Base-by-base conservation (phyloP, 2,797 vertebrate species). In the Peromyscus melanophrys region DNA sequence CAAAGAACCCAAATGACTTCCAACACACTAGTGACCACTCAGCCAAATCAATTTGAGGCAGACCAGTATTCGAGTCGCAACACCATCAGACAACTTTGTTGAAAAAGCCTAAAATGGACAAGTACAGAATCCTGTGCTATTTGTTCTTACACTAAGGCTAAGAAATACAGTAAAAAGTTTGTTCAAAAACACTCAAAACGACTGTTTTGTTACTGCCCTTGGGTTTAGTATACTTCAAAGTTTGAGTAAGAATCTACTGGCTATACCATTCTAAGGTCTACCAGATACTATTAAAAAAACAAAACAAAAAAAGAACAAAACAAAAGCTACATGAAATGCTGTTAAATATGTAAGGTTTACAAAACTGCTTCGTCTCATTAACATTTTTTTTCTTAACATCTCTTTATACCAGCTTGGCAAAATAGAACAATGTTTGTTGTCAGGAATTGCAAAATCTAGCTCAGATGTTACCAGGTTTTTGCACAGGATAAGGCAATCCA, bases 361-460 rank as follows among this genome's bases (percentile, higher is more conserved):
- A 97, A 78, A 97, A 96, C 85, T 92, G 40, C 82, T 96, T 94
- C 46, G 69, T 97, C 88, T 96, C 61, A 87, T 94, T 89, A 95
- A 97, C 97, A 97, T 95, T 96, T 17, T 46, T 52, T 89, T 71
- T 49, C 75, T 96, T 96, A 73, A 98, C 96, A 98, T 90, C 85
- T 95, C 61, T 97, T 97, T 92, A 55, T 94, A 98, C 97, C 98
- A 98, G 97, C 97, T 97, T 98, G 96, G 98, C 97, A 98, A 98
- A 98, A 98, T 97, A 90, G 67, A 55, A 89, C 40, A 73, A 87
- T 73, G 73, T 61, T 89, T 73, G 73, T 61, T 89, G 61, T 86
- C 4, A 0, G 90, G 19, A 96, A 90, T 37, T 73, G 4, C 67
- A 96, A 97, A 95, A 96, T 76, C 86, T 95, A 96, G 34, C 88